These are phyloP conservation scores for Xestia sexstrigata DNA, from an alignment of 2,888 invertebrate species.

Conservation along the genomic window DNA sequence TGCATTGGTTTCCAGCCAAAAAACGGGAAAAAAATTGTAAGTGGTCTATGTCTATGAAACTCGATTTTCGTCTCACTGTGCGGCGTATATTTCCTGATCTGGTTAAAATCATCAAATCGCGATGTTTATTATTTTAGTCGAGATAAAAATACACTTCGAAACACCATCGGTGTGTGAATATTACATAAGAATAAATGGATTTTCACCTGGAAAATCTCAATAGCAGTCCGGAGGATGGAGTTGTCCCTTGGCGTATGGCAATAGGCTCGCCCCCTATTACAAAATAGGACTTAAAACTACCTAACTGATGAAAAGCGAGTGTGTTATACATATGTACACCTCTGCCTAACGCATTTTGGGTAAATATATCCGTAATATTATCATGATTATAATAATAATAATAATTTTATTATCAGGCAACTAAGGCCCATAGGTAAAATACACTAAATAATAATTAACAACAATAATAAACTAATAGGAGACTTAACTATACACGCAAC, in stretches of 20 bases:
- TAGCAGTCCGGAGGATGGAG: background rate
- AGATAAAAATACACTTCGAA: conserved; percentile 21
- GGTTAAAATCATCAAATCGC: conserved; percentile 26
- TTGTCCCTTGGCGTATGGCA: background rate
- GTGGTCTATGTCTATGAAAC: too few species aligned
- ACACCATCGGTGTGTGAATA: conserved; percentile 11
- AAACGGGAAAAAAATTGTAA: too few species aligned
- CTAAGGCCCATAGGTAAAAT: too few species aligned
- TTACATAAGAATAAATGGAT: background rate
- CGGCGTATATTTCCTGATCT: conserved; percentile 27
- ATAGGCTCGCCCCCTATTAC: background rate
- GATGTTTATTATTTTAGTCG: conserved; percentile 33
- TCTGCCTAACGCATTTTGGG: background rate
- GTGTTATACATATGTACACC: background rate
- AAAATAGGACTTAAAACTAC: background rate
- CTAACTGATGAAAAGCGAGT: background rate
- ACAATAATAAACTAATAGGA: too few species aligned
- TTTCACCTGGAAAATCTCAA: background rate
- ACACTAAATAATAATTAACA: too few species aligned
- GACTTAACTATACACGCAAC: too few species aligned
- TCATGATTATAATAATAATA: too few species aligned
- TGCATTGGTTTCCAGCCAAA: too few species aligned
- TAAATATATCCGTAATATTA: background rate
- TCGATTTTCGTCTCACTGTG: too few species aligned
- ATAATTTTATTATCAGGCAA: too few species aligned